Conservation (phyloP, 2,797 vertebrate species). For the Poecile montanus region DNA sequence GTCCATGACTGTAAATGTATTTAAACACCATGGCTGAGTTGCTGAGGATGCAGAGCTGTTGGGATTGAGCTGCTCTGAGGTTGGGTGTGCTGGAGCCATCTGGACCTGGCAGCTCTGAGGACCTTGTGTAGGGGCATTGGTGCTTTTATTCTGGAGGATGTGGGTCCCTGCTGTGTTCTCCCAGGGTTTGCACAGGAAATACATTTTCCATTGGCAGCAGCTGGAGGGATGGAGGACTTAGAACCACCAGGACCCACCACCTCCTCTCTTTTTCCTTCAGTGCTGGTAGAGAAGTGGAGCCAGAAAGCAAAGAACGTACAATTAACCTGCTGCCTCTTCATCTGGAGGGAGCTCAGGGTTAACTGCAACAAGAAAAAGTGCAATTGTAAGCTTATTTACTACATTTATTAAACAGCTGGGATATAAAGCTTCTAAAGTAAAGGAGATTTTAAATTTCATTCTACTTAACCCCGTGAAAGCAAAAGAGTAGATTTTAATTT, state of each 20-base stretch:
- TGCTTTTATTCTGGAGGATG: neutral
- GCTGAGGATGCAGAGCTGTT: neutral
- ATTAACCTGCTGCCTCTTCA: constrained; percentile 12
- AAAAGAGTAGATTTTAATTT: neutral
- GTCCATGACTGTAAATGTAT: neutral
- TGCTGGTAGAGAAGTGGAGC: neutral
- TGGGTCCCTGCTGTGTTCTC: neutral
- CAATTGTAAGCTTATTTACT: constrained; percentile 62
- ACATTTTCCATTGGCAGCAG: neutral
- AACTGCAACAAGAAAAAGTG: constrained; percentile 48
- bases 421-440: constrained; percentile 23
- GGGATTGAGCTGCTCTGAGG: neutral
- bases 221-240: neutral
- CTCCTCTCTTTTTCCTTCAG: neutral
- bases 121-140: neutral
- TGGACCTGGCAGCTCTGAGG: neutral
- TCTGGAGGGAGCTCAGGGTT: constrained; percentile 16
- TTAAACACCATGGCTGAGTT: neutral
- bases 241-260: neutral
- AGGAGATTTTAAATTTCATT: constrained; percentile 33
- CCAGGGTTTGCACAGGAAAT: neutral
- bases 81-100: neutral
- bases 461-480: constrained; percentile 26
- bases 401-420: constrained; percentile 54
- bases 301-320: neutral